Conservation (phyloP, 2,888 invertebrate genomes). For the Herminia tarsipennalis region DNA sequence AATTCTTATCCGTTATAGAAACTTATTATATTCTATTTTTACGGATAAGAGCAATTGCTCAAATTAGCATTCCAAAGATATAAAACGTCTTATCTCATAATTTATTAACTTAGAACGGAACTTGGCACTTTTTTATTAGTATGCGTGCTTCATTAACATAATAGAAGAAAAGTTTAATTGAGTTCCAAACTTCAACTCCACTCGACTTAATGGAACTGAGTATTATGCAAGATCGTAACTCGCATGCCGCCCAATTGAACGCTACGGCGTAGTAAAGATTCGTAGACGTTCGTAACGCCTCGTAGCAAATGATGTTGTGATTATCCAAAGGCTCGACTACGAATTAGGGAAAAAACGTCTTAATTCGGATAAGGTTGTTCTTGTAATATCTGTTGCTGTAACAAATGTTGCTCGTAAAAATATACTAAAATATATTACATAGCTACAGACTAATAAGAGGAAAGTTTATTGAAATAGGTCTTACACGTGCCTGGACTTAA, state of each 20-base stretch:
- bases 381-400: slow-evolving; percentile 40
- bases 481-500: too few species aligned
- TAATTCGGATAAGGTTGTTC: slow-evolving; percentile 37
- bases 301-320: slow-evolving; percentile 41
- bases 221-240: slow-evolving; percentile 52
- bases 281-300: slow-evolving; percentile 29
- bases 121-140: slow-evolving; percentile 41
- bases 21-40: too few species aligned
- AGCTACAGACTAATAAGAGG: too few species aligned
- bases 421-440: too few species aligned
- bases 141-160: slow-evolving; percentile 55
- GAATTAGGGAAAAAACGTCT: slow-evolving; percentile 33
- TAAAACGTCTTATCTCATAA: slow-evolving; percentile 38
- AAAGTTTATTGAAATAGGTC: too few species aligned
- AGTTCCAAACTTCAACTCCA: slow-evolving; percentile 52
- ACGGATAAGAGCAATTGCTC: too few species aligned
- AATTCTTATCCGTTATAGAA: too few species aligned
- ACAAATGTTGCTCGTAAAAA: slow-evolving; percentile 37
- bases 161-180: slow-evolving; percentile 63
- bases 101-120: slow-evolving; percentile 38
- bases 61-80: slow-evolving; percentile 35
- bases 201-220: slow-evolving; percentile 49
- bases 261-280: slow-evolving; percentile 38
- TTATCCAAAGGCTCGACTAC: slow-evolving; percentile 39
- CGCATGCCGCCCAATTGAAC: slow-evolving; percentile 46